phyloP scores from a whole-genome alignment of 1,140 invertebrate species.

The Coboldia fuscipes region DNA sequence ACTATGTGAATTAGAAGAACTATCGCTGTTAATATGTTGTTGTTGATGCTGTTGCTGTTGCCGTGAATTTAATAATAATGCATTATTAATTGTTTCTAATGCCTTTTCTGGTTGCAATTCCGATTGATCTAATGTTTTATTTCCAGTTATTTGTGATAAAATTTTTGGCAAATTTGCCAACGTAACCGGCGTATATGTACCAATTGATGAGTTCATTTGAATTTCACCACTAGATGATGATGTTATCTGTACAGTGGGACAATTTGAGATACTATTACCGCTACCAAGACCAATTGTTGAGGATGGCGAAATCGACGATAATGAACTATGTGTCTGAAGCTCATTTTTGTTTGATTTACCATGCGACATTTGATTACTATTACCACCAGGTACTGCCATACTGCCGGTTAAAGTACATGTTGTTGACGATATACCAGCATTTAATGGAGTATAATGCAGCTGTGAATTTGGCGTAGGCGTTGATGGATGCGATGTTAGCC shows the following conservation, averaged over 20 bases:
- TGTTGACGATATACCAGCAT: too few species aligned
- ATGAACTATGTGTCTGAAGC: too few species aligned
- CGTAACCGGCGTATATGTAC: conserved; percentile 19
- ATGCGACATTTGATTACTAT: conserved; percentile 14
- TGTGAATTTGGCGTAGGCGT: conserved; percentile 5
- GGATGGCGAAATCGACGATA: too few species aligned
- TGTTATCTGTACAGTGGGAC: background rate
- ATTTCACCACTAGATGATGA: background rate
- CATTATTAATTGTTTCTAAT: conserved; percentile 22
- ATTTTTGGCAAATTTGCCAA: conserved; percentile 26
- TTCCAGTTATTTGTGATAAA: conserved; percentile 22
- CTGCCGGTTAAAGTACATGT: too few species aligned
- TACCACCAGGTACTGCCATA: conserved; percentile 4
- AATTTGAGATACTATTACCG: background rate
- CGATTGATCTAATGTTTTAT: conserved; percentile 9
- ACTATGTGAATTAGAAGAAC: conserved; percentile 1
- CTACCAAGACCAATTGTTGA: too few species aligned
- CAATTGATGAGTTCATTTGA: background rate
- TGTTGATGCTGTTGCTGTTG: conserved; percentile 11
- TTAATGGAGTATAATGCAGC: conserved; percentile 6
- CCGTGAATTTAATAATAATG: conserved; percentile 13
- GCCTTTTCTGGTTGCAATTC: conserved; percentile 17
- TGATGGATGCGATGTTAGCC: conserved; percentile 35
- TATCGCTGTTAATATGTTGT: background rate
- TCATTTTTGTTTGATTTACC: conserved; percentile 13